Base-by-base conservation (phyloP, 2,113 vertebrate genomes). In the Oreotrochilus melanogaster region DNA sequence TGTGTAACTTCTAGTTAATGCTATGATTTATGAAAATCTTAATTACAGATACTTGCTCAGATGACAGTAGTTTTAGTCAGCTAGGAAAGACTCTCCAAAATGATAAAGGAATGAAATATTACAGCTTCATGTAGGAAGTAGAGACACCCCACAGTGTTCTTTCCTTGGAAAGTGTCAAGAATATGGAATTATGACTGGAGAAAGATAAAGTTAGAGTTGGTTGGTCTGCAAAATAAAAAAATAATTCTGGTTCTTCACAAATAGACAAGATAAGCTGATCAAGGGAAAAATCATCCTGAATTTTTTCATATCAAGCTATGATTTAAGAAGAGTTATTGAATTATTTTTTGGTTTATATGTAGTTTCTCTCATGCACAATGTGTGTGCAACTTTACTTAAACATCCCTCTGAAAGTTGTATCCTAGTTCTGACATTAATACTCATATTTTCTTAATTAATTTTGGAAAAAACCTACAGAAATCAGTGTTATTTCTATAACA, bases 301-400 rank as follows among this genome's bases (percentile, higher is more conserved):
- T 18, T 60, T 62, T 70, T 92, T 64, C 19, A 80, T 47, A n/a
- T 73, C 18, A 42, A 43, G 9, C 7, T 71, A 8, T 10, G 42
- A 45, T 0, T 0, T 17, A 71, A 42, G 6, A 14, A 67, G 31
- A 54, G 1, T 48, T 67, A 71, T 6, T 57, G 3, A 48, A 43
- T 23, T 78, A 10, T n/a, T 89, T 91, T 60, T 16, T 50, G 24
- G 57, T 43, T 78, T 37, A 30, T 67, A 24, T 11, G 2, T 4
- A 50, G 3, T 50, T 57, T 81, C 13, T 21, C 3, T 48, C 35
- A 45, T 2, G 10, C 9, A 39, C 4, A 33, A 33, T 14, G 4
- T 43, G 24, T 13, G n/a, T 16, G 42, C 18, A 80, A 14, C 5
- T 67, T 72, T 25, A 48, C 8, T 65, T 60, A 47, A 69, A 73